Evolutionary conservation across 2,797 vertebrate genomes (phyloP), one percentile per base, ranked within the genome.

Genomic region (Pelobates cultripes): DNA sequence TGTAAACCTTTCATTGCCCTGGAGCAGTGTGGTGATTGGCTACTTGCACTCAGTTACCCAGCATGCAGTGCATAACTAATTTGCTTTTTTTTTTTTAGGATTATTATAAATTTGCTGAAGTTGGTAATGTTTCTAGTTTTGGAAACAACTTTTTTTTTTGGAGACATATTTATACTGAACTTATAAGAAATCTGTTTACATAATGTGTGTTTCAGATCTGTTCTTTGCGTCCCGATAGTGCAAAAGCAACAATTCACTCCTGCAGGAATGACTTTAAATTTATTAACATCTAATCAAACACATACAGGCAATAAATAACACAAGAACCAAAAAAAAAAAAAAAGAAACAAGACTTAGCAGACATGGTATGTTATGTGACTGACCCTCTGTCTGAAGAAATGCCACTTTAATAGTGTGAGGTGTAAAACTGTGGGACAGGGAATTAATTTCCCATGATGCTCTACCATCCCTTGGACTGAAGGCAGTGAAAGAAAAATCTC

Each of bases 151-250:
- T 71, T 40, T 86, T 40, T 86, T 94, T 93, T 92, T 92, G 90
- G 90, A 94, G 90, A 57, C 86, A 89, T 93, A 94, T 94, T 94
- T 94, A 94, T 94, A 94, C 91, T 79, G 89, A 91, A 90, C 93
- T 91, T 93, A 94, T 94, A 94, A 86, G n/a, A 66, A 72, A 80
- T 8, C 17, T 42, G 73, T 79, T 84, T 79, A 47, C 57, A 70
- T 40, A 44, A 2, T 7, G 43, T 28, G 28, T 28, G 28, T 28
- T 28, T 28, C 28, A 28, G 28, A 28, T 28, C 28, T 28, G 28
- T 28, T 28, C 28, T 28, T 28, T 28, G 28, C 28, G 28, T 28
- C 28, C 28, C 28, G 3, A 51, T 51, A 6, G 5, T 51, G 5
- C 5, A 51, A 51, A 5, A 57, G 14, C 15, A 40, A 67, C 7